Percentiles rank a stretch among this genome's conserved stretches.
Conservation (phyloP, 2,113 vertebrate genomes). For the Cichladusa arquata region DNA sequence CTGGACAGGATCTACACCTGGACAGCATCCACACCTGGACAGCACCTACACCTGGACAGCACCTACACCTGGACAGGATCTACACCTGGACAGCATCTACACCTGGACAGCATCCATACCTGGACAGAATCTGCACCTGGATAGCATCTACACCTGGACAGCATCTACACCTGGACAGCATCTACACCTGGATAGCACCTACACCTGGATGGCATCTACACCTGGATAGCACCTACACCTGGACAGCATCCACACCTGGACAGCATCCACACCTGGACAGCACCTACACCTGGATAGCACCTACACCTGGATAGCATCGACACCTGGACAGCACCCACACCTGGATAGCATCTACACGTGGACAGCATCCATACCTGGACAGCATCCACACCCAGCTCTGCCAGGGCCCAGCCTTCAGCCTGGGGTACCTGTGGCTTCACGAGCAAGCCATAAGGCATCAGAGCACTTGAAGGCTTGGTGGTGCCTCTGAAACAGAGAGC, state of each 20-base stretch:
- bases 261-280: background rate
- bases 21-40: background rate
- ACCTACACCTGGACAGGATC: background rate
- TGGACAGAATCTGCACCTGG: background rate
- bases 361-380: background rate
- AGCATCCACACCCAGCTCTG: background rate
- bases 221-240: background rate
- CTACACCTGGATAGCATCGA: conserved; percentile 7
- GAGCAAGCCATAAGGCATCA: background rate
- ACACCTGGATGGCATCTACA: background rate
- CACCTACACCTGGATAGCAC: background rate
- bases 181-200: background rate
- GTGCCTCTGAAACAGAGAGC: background rate
- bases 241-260: background rate
- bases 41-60: background rate
- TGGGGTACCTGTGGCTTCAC: background rate
- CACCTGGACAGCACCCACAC: background rate
- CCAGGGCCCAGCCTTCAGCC: background rate
- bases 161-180: background rate
- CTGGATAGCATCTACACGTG: background rate
- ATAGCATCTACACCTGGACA: background rate
- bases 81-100: background rate
- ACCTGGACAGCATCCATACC: background rate
- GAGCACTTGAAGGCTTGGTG: background rate
- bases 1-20: background rate